Base-by-base conservation (phyloP, 2,797 vertebrate genomes). In the Aeoliscus strigatus region DNA sequence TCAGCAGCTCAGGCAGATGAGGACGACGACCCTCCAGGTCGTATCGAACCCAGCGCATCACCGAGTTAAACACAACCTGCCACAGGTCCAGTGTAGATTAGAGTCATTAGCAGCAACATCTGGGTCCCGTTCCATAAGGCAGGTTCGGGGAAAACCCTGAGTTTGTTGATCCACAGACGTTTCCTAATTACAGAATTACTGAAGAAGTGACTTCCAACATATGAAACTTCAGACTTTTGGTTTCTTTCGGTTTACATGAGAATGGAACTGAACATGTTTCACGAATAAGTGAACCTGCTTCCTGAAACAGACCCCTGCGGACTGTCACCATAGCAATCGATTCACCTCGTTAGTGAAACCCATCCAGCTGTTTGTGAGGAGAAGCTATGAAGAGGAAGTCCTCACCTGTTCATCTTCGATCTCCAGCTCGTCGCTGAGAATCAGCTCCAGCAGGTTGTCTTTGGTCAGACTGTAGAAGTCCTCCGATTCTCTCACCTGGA, bases 381-480 rank as follows among this genome's bases (percentile, higher is more conserved):
- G n/a, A n/a, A n/a, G n/a, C n/a, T n/a, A n/a, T n/a, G 34, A 30
- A 24, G 18, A 21, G 3, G 6, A 21, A 21, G 18, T 21, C 18
- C 3, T 21, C 16, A 92, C 88, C 36, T 92, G 89, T 56, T 97
- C 94, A 2, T 96, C 94, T 63, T 96, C 93, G 0, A 91, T 90
- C 82, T 97, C 94, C 75, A 97, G 84, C 75, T 97, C 94, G 2
- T 97, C 94, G 0, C 94, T 94, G n/a, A 92, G 90, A 48, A 95
- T 86, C 56, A 97, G 88, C 57, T 93, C 91, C 48, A 94, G 76
- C 69, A 97, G 82, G 14, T 89, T 93, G 59, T 94, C 93, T 81
- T 92, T 93, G 21, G 92, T 91, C 38, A 97, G 86, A 32, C 78
- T 85, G 59, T 89, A 90, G 77, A 97, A 96, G 70, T 94, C 94